phyloP scores from a whole-genome alignment of 2,113 vertebrate species.

The Eidolon helvum region DNA sequence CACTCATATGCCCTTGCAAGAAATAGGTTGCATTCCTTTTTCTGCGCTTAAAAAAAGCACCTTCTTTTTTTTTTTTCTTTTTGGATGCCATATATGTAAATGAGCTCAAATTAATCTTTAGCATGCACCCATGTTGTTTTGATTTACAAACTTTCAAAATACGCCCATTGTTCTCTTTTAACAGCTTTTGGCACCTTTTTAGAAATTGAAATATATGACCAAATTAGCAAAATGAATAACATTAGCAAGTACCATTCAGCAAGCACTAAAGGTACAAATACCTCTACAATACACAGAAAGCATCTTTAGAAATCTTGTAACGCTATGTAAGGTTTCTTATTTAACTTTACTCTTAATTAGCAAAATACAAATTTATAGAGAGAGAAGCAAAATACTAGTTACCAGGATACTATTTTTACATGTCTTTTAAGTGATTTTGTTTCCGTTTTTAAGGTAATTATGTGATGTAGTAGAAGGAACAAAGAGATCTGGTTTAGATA shows the following conservation, averaged over 20 bases:
- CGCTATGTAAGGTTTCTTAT: not conserved
- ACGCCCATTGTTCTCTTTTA: constrained; percentile 50
- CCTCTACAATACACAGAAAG: not conserved
- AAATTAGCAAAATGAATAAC: constrained; percentile 53
- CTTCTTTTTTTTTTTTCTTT: not conserved
- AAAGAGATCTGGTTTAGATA: not conserved
- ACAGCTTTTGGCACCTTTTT: constrained; percentile 56
- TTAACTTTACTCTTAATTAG: constrained; percentile 28
- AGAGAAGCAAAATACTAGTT: not conserved
- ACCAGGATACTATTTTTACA: not conserved
- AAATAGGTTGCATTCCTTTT: constrained; percentile 63
- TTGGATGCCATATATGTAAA: constrained; percentile 63
- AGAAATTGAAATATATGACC: constrained; percentile 57
- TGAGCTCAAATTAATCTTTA: constrained; percentile 67
- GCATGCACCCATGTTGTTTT: constrained; percentile 65
- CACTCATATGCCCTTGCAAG: constrained; percentile 46
- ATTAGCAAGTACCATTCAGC: constrained; percentile 27
- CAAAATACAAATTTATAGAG: not conserved
- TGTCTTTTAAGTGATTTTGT: not conserved
- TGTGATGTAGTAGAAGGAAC: not conserved
- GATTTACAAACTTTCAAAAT: constrained; percentile 61
- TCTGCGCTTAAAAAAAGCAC: not conserved
- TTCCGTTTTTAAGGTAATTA: not conserved
- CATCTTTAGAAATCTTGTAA: not conserved
- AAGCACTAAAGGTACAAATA: not conserved